Evolutionary conservation across 2,888 invertebrate species (phyloP).

Genomic region (Ecdyonurus torrentis): DNA sequence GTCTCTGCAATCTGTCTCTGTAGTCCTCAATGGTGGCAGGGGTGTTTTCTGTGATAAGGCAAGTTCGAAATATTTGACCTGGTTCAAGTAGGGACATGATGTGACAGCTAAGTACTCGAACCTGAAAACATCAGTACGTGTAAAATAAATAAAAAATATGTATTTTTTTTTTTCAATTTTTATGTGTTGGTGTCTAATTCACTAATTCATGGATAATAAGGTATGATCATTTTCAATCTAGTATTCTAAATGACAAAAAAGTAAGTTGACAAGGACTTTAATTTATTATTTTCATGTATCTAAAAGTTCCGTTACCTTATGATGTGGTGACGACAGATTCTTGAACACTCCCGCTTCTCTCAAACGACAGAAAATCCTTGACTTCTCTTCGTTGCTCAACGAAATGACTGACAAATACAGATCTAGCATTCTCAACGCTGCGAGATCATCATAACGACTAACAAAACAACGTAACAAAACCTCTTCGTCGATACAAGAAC

Average conservation of each 20-base stretch:
- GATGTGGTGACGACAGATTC: slow-evolving; percentile 50
- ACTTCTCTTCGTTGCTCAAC: too few species aligned
- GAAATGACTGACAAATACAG: slow-evolving; percentile 34
- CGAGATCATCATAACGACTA: slow-evolving; percentile 21
- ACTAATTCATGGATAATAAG: too few species aligned
- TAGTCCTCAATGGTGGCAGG: slow-evolving; percentile 60
- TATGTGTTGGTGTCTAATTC: too few species aligned
- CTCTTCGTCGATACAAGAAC: slow-evolving; percentile 20
- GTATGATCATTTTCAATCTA: too few species aligned
- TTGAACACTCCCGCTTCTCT: too few species aligned
- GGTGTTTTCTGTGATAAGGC: slow-evolving; percentile 49
- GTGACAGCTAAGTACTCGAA: slow-evolving; percentile 54
- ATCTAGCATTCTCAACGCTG: slow-evolving; percentile 35
- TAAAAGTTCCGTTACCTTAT: too few species aligned
- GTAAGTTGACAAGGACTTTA: too few species aligned
- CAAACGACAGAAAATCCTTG: too few species aligned
- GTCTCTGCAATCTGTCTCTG: slow-evolving; percentile 51
- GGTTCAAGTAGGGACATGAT: slow-evolving; percentile 51
- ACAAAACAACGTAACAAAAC: background rate
- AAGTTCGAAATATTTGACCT: slow-evolving; percentile 40
- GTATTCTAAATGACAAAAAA: too few species aligned
- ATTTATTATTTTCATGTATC: too few species aligned
- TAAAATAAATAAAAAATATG: slow-evolving; percentile 7
- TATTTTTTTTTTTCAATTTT: too few species aligned
- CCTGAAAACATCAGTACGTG: slow-evolving; percentile 25